Conservation (phyloP, 2,797 vertebrate genomes). For the Kryptopterus vitreolus region DNA sequence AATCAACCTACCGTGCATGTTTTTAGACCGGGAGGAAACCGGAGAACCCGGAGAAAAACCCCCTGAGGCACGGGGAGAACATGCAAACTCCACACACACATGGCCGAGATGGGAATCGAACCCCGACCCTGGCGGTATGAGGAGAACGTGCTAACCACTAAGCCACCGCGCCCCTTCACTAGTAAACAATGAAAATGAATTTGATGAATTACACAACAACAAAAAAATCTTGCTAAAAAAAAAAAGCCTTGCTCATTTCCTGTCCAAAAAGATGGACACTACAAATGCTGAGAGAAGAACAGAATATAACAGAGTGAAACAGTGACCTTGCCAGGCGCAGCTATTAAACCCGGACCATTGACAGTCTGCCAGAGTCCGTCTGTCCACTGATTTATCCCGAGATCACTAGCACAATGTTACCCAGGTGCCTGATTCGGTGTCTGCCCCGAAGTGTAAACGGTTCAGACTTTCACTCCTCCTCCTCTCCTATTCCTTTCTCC, state of each 20-base stretch:
- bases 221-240: no score
- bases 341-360: not conserved
- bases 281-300: not conserved
- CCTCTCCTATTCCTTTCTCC: not conserved
- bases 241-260: not conserved
- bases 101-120: no score
- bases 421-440: constrained; percentile 22
- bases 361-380: constrained; percentile 30
- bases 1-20: no score
- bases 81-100: no score
- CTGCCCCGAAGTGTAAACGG: not conserved
- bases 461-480: constrained; percentile 20
- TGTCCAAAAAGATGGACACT: not conserved
- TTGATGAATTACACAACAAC: not conserved
- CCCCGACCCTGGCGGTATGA: no score
- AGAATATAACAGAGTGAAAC: not conserved
- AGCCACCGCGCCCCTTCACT: no score
- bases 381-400: constrained; percentile 40
- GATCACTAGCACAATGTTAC: constrained; percentile 10
- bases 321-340: constrained; percentile 26
- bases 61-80: no score
- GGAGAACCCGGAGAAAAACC: no score
- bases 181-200: not conserved
- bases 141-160: no score
- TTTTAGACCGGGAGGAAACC: no score